These are phyloP conservation scores for Chrysotoxum bicinctum DNA, from an alignment of 2,888 invertebrate species.

Conservation along the genomic window DNA sequence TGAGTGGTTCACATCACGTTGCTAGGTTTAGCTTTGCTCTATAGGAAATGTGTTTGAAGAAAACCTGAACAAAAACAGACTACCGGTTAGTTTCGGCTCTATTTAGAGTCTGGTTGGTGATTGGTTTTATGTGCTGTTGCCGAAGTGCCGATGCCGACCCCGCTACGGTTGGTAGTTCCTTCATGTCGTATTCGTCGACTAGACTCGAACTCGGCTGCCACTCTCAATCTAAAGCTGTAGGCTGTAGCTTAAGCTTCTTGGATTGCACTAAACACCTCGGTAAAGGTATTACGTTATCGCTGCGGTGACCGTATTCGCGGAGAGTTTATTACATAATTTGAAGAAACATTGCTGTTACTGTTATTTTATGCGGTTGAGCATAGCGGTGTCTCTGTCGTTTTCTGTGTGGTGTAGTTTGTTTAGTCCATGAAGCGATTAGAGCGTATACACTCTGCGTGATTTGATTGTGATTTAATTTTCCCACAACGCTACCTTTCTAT, in stretches of 20 bases:
- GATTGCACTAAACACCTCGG: conserved; percentile 36
- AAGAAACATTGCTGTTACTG: conserved; percentile 31
- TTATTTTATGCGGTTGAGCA: conserved; percentile 28
- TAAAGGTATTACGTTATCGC: conserved; percentile 57
- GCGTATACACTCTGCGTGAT: background rate
- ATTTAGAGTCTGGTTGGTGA: conserved; percentile 35
- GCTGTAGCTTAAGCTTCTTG: conserved; percentile 32
- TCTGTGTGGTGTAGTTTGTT: background rate
- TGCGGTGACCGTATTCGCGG: conserved; percentile 44
- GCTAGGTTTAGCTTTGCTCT: conserved; percentile 44
- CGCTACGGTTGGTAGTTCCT: conserved; percentile 14
- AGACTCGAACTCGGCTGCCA: background rate
- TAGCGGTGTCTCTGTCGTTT: conserved; percentile 10
- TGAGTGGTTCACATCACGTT: conserved; percentile 40
- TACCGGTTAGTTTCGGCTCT: conserved; percentile 65
- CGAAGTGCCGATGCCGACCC: background rate
- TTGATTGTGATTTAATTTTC: background rate
- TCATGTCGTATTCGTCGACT: background rate
- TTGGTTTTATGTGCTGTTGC: conserved; percentile 27
- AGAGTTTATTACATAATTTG: conserved; percentile 58
- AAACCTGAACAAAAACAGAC: conserved; percentile 23
- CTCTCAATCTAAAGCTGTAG: background rate
- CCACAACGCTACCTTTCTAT: background rate
- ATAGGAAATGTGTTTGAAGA: conserved; percentile 58
- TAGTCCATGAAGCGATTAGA: conserved; percentile 7